Base-by-base conservation (phyloP, 1,140 invertebrate genomes). In the Rhynchophorus ferrugineus region DNA sequence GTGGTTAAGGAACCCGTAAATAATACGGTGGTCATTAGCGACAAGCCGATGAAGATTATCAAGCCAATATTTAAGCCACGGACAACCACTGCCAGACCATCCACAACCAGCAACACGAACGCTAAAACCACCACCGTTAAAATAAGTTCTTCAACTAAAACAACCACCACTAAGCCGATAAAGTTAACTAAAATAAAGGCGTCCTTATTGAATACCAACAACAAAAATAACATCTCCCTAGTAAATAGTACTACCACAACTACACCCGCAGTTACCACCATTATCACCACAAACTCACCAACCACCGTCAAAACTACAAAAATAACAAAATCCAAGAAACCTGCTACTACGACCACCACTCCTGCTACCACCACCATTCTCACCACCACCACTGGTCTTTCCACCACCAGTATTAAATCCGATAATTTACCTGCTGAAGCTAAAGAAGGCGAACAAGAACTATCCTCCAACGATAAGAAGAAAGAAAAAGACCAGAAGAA, bases 401-500 rank as follows among this genome's bases (percentile, higher is more conserved):
- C n/a, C 9, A 24, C 42, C 3, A 56, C 35, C 37, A 55, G 60
- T 50, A 58, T 47, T 0, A 37, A 61, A 41, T 59, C 62, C 7
- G 56, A 39, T 13, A 24, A 24, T 33, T 54, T 67, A 50, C 39
- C 58, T 17, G 6, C 59, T 42, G 76, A 79, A 71, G 64, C 75
- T 16, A 79, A 79, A 65, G 72, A 78, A 61, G 73, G 73, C 60
- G 74, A 75, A 61, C 71, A 75, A 45, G 75, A 78, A 64, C 60
- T 79, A 48, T 69, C 76, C 64, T 29, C 49, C n/a, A 37, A 33
- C 2, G 19, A 17, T 11, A 38, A 50, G 13, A 68, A 63, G 60
- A 49, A 65, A 76, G 61, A 75, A 69, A 17, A 73, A 71, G 57
- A 69, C 64, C 21, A 63, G 55, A 17, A 77, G 75, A 54, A 68